Percentiles rank a stretch among this genome's conserved stretches.
Conservation (phyloP, 2,113 vertebrate species). For the Turnix velox region DNA sequence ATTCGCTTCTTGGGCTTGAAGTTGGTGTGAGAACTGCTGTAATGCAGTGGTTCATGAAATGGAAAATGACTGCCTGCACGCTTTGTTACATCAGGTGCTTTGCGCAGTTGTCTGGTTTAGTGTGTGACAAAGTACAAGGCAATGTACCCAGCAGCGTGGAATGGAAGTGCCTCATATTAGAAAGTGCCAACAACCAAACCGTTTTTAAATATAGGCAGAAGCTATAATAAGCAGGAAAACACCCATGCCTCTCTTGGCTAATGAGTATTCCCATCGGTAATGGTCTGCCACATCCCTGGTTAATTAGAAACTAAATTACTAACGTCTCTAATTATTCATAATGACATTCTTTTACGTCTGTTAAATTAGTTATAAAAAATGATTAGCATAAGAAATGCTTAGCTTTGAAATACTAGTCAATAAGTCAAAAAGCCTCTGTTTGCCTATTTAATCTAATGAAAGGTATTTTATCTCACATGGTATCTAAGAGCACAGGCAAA, state of each 20-base stretch:
- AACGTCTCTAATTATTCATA: constrained; percentile 65
- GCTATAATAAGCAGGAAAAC: constrained; percentile 17
- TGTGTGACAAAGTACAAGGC: background rate
- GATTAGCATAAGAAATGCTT: constrained; percentile 63
- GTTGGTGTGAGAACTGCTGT: background rate
- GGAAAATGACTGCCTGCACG: background rate
- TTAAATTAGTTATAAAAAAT: constrained; percentile 69
- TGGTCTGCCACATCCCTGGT: constrained; percentile 43
- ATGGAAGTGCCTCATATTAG: background rate
- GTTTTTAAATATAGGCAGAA: constrained; percentile 34
- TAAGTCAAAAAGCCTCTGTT: constrained; percentile 64
- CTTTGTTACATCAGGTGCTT: constrained; percentile 24
- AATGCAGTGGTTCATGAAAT: background rate
- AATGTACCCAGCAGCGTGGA: background rate
- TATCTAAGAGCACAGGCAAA: constrained; percentile 20
- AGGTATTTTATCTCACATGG: constrained; percentile 50
- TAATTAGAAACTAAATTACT: constrained; percentile 70
- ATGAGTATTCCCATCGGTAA: constrained; percentile 27
- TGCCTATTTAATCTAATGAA: constrained; percentile 60
- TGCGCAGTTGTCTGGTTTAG: background rate
- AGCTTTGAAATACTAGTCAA: constrained; percentile 60
- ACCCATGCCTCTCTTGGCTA: constrained; percentile 28
- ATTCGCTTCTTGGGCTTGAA: constrained; percentile 8
- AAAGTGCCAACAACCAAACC: background rate
- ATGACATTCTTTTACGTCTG: constrained; percentile 57